A percentile compares a stretch with the other conserved stretches of the same genome.
Conservation (phyloP, 2,797 vertebrate species). For the Acanthurus tractus region DNA sequence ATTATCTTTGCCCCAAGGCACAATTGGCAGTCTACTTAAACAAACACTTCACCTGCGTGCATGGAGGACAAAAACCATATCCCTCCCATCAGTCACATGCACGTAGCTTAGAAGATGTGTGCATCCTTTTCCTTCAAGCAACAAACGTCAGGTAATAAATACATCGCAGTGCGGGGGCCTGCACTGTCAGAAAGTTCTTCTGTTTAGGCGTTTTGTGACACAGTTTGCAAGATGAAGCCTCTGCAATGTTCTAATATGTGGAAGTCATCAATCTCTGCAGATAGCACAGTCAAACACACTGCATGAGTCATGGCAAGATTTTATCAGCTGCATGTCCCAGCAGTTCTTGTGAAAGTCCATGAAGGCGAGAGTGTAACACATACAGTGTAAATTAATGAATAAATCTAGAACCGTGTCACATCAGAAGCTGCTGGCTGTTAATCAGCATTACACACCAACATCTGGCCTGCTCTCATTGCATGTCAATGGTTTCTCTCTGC, state of each 20-base stretch:
- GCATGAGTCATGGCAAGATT: slow-evolving; percentile 46
- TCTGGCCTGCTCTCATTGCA: neutral
- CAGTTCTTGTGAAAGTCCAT: slow-evolving; percentile 34
- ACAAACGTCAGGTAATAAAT: slow-evolving; percentile 13
- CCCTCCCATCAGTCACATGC: too few species aligned
- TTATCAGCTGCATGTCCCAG: slow-evolving; percentile 65
- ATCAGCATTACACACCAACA: slow-evolving; percentile 31
- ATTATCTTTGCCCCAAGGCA: slow-evolving; percentile 45
- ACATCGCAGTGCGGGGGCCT: neutral
- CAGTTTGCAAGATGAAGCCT: slow-evolving; percentile 30
- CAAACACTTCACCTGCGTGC: slow-evolving; percentile 10
- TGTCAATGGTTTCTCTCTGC: neutral
- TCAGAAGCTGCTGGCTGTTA: slow-evolving; percentile 31
- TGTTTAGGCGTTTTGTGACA: neutral
- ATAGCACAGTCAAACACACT: slow-evolving; percentile 25
- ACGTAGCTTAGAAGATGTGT: neutral
- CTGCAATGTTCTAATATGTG: slow-evolving; percentile 10
- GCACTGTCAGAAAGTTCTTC: neutral
- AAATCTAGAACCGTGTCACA: slow-evolving; percentile 21
- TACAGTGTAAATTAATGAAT: slow-evolving; percentile 5
- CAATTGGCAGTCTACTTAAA: slow-evolving; percentile 53
- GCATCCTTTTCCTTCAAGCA: slow-evolving; percentile 8
- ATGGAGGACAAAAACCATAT: too few species aligned
- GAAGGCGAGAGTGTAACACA: slow-evolving; percentile 14
- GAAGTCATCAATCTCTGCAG: slow-evolving; percentile 45